These are phyloP conservation scores for Eucera pruinosa DNA, from an alignment of 2,888 invertebrate species.

Conservation along the genomic window DNA sequence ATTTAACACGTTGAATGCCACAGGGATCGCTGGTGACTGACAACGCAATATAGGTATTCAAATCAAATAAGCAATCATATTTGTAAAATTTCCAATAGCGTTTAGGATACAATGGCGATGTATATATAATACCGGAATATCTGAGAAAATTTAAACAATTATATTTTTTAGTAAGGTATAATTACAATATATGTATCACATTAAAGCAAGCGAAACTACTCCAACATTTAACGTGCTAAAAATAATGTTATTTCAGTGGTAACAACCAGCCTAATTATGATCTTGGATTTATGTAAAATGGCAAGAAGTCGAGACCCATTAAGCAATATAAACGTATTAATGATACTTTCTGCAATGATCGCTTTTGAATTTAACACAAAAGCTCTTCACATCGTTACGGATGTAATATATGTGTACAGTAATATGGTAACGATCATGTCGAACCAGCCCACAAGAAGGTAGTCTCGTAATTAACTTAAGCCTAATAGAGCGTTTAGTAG, in stretches of 20 bases:
- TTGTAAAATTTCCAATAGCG: too few relatives aligned
- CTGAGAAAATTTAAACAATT: too few relatives aligned
- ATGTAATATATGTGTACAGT: slow-evolving; percentile 66
- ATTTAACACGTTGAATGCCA: too few relatives aligned
- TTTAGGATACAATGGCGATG: too few relatives aligned
- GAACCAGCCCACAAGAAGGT: slow-evolving; percentile 64
- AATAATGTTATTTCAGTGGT: background rate
- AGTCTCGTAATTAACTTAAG: slow-evolving; percentile 78
- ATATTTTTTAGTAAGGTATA: too few relatives aligned
- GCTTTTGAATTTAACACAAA: slow-evolving; percentile 47
- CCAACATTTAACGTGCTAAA: too few relatives aligned
- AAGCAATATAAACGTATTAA: background rate
- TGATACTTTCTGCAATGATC: background rate
- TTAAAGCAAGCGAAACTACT: too few relatives aligned
- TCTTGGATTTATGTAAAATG: background rate
- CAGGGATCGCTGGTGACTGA: too few relatives aligned
- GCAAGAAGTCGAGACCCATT: background rate
- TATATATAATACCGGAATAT: too few relatives aligned
- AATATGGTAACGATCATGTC: slow-evolving; percentile 70
- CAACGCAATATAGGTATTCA: too few relatives aligned
- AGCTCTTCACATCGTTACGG: slow-evolving; percentile 57
- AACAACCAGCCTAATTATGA: background rate
- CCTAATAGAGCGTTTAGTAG: slow-evolving; percentile 79
- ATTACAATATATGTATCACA: too few relatives aligned
- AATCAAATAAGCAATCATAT: too few relatives aligned